Base-by-base conservation (phyloP, 1,140 invertebrate species). In the Musca domestica region DNA sequence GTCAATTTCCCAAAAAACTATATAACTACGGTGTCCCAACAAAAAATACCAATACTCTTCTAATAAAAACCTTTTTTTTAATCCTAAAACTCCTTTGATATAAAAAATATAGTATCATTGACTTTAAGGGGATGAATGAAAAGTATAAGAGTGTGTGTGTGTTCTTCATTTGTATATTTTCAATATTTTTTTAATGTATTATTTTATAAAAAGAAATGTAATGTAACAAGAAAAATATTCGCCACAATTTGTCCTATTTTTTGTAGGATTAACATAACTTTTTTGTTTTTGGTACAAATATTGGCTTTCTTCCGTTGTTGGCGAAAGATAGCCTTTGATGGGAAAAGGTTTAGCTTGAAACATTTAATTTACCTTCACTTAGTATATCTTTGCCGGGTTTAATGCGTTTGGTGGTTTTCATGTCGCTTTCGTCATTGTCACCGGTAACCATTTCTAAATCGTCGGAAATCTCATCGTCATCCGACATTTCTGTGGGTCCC, bases 401-500 rank as follows among this genome's bases (percentile, higher is more conserved):
- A 17, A 66, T 71, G 74, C 86, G 83, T 80, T 86, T 82, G 49
- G 85, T 83, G 71, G 84, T 82, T 77, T 87, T 88, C 4, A 87
- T 83, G 75, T 89, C 87, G 70, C 81, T 73, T 63, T 88, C 88
- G 67, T 88, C 82, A 74, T 88, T 87, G 72, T 88, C 87, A 69
- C 85, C 85, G 52, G 84, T 86, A 52, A 88, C 86, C 73, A 87
- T 85, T 73, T 90, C 89, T 66, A 91, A 82, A 73, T 92, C 91
- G 76, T 93, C 91, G 71, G 83, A 85, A 81, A 88, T 87, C 67
- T 87, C 88, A 73, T 92, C 92, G 75, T 95, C 93, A 81, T 95
- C 94, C 74, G 95, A 93, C 87, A 94, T 92, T 76, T 96, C 92
- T 77, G 93, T 93, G 72, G 87, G 86, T 70, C 87, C 87, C 52